Evolutionary conservation across 2,113 vertebrate genomes (phyloP), one percentile per base, ranked within the genome.

Genomic region (Abramis brama): DNA sequence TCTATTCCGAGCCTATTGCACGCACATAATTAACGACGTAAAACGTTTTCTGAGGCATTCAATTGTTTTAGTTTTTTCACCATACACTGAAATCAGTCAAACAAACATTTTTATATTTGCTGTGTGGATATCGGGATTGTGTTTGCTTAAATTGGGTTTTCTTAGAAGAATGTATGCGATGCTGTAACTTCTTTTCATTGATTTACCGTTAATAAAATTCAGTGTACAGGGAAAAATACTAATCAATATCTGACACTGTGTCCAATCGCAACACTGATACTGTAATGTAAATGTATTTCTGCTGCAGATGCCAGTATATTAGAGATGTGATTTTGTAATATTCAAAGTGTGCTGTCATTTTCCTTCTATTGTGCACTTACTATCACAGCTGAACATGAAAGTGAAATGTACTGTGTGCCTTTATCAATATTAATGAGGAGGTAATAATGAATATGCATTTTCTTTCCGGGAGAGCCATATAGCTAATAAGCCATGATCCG

Each of bases 401-500:
- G 52, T 85, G 85, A 52, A 60, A 89, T 82, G 85, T 87, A 62
- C 70, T 85, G 85, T 89, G 88, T 89, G 88, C 83, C 88, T 89
- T 89, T 82, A 71, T 52, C 78, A 85, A 78, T 85, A 85, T 79
- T 82, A 82, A 89, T 73, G 77, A 87, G 30, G 60, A 89, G 73
- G 47, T 70, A 82, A 85, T 79, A 84, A 87, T 87, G 84, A 89
- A 87, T 89, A 85, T 89, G 85, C 85, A 89, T 64, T 87, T 85
- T 85, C 70, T 27, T 85, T 86, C 79, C 13, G 8, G 84, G 82
- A 82, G 88, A 90, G 88, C 90, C 88, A 88, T 89, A 86, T 62
- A 87, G 62, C 83, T 84, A 86, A 84, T 88, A 89, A 89, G 90
- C 88, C 87, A 89, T 91, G 83, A 82, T 89, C 70, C 39, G 83